Percentiles rank a stretch among this genome's conserved stretches.
Evolutionary conservation across 2,797 vertebrate species (phyloP).

Genomic region (Parauchenoglanis ngamensis): DNA sequence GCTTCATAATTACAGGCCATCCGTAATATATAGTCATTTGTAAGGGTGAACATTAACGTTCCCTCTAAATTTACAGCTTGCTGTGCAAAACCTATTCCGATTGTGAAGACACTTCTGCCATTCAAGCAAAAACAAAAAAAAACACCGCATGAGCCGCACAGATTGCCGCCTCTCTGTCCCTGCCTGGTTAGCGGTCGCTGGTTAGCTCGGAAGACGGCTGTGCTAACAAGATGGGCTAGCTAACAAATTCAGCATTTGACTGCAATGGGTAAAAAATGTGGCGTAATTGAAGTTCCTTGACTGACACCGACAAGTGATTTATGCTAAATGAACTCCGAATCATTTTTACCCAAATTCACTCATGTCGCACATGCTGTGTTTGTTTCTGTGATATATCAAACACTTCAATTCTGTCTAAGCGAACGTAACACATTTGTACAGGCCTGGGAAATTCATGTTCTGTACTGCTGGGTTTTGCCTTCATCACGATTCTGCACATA

Average conservation of each 20-base stretch:
- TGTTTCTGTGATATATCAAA: neutral
- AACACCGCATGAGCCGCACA: neutral
- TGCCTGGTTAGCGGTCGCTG: neutral
- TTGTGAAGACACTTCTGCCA: neutral
- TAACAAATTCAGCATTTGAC: too few species aligned
- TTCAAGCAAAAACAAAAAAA: neutral
- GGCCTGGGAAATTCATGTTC: neutral
- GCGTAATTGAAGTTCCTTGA: neutral
- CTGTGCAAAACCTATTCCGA: neutral
- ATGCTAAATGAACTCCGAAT: neutral
- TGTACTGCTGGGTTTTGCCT: neutral
- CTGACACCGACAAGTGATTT: neutral
- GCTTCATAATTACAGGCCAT: neutral
- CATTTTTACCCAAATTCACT: neutral
- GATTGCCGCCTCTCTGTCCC: neutral
- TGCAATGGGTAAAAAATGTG: neutral
- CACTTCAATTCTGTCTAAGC: neutral
- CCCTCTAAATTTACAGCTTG: neutral
- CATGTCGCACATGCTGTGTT: neutral
- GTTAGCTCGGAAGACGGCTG: neutral
- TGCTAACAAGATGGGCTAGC: neutral
- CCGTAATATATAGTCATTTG: neutral
- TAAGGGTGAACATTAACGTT: neutral
- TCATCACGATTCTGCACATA: slow-evolving; percentile 15
- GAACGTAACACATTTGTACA: neutral